phyloP scores from a whole-genome alignment of 1,140 invertebrate genomes.

The Drosophila subpulchrella region DNA sequence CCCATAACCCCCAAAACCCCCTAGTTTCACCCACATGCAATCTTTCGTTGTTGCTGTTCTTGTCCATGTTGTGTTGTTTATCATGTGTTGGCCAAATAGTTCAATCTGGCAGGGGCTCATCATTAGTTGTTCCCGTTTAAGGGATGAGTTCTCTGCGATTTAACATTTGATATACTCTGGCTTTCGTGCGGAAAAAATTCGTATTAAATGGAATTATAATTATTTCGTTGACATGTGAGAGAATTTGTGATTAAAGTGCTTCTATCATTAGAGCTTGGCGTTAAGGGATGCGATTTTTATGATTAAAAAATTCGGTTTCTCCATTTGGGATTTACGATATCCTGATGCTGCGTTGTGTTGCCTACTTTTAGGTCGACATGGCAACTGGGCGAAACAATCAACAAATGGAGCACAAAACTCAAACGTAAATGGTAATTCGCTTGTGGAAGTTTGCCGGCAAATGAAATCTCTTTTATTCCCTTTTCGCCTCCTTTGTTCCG shows the following conservation, averaged over 20 bases:
- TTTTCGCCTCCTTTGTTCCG: slow-evolving; percentile 31
- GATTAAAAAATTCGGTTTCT: slow-evolving; percentile 20
- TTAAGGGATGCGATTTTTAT: slow-evolving; percentile 26
- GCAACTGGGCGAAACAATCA: slow-evolving; percentile 37
- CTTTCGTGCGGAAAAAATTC: neutral
- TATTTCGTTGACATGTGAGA: slow-evolving; percentile 23
- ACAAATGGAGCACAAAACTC: slow-evolving; percentile 52
- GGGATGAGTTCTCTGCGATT: slow-evolving; percentile 44
- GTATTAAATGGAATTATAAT: slow-evolving; percentile 14
- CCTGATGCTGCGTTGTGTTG: slow-evolving; percentile 38
- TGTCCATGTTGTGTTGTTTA: slow-evolving; percentile 41
- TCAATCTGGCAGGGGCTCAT: slow-evolving; percentile 29
- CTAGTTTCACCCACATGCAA: slow-evolving; percentile 38
- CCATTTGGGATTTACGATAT: slow-evolving; percentile 22
- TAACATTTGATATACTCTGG: slow-evolving; percentile 31
- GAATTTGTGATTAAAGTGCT: slow-evolving; percentile 22
- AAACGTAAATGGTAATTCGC: slow-evolving; percentile 38
- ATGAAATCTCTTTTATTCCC: slow-evolving; percentile 35
- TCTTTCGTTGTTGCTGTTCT: slow-evolving; percentile 26
- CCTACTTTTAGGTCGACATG: slow-evolving; percentile 42
- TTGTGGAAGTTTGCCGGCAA: slow-evolving; percentile 47
- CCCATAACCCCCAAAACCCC: slow-evolving; percentile 8
- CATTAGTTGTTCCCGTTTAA: slow-evolving; percentile 59
- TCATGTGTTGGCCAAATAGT: slow-evolving; percentile 52
- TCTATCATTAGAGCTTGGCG: neutral